These are phyloP conservation scores for Rhimphoctona megacephalus DNA, from an alignment of 2,888 invertebrate species.

Conservation along the genomic window DNA sequence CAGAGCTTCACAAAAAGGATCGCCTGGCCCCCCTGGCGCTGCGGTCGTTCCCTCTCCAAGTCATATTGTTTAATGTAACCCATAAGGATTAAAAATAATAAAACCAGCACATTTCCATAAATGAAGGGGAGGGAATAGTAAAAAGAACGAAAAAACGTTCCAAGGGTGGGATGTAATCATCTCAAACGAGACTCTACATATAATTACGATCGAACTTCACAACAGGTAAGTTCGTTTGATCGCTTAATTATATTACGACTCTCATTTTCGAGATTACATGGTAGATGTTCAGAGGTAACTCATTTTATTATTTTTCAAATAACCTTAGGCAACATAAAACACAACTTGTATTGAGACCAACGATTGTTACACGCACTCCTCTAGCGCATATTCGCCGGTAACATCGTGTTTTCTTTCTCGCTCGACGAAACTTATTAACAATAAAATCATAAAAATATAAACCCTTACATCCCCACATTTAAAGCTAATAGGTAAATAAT, in stretches of 20 bases:
- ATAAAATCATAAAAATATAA: too few species aligned
- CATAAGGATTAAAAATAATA: conserved; percentile 42
- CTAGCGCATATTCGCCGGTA: too few species aligned
- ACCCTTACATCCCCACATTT: too few species aligned
- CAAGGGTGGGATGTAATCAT: conserved; percentile 37
- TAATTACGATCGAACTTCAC: conserved; percentile 56
- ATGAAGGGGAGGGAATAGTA: conserved; percentile 41
- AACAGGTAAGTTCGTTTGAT: conserved; percentile 50
- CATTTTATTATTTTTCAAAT: conserved; percentile 19
- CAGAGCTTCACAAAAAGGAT: conserved; percentile 42
- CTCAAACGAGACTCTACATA: conserved; percentile 46
- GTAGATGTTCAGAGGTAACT: conserved; percentile 47
- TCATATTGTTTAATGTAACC: conserved; percentile 57
- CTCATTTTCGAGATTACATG: conserved; percentile 52
- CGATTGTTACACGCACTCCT: too few species aligned
- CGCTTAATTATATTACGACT: conserved; percentile 51
- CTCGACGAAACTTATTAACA: too few species aligned
- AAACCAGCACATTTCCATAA: conserved; percentile 27
- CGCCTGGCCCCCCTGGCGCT: not conserved
- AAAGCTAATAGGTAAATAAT: too few species aligned
- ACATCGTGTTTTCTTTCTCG: too few species aligned
- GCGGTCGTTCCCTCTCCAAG: conserved; percentile 34
- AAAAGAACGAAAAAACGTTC: conserved; percentile 35
- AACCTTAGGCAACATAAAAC: conserved; percentile 5
- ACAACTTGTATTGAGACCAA: not conserved